Evolutionary conservation across 2,888 invertebrate species (phyloP), one percentile per base, ranked within the genome.

Genomic region (Acleris emargana): DNA sequence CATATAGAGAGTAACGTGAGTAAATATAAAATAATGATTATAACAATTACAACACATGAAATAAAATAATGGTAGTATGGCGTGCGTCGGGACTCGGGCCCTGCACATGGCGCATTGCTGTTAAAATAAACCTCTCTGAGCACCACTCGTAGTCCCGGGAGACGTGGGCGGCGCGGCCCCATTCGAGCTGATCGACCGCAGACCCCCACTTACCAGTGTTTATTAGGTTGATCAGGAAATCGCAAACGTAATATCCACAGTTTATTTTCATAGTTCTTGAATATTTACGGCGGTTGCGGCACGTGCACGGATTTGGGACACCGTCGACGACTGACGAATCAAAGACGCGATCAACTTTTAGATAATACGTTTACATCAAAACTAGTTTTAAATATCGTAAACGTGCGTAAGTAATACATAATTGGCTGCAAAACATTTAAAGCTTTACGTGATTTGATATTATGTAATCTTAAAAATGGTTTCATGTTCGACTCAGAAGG

Each of bases 161-260:
- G 78, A 71, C 74, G 71, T 76, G 77, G 79, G 79, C 73, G 80
- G 80, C 76, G 76, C 78, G 79, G 74, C 81, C 82, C 76, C 80
- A 77, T 83, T 86, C 76, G 79, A 76, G 78, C 81, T 87, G 89
- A 89, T 87, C 79, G 79, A 84, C 78, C 82, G 83, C 89, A 89
- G 89, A 81, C 79, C 81, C 76, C 77, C 82, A 80, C 82, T 83
- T 79, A 78, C 72, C 73, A 74, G 76, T 79, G 79, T 87, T 86
- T 88, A 88, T 87, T 84, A 78, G 84, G 83, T 83, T 86, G 77
- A 87, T 84, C 84, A 86, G 87, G 86, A 89, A 87, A 88, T 84
- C 76, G 82, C 84, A 72, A 83, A 76, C 80, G 76, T 79, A 78
- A 76, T 80, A 73, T 73, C 72, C 71, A 69, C 67, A 71, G 84